These are phyloP conservation scores for Caenorhabditis becei DNA, from an alignment of 2,888 invertebrate genomes.

Conservation along the genomic window DNA sequence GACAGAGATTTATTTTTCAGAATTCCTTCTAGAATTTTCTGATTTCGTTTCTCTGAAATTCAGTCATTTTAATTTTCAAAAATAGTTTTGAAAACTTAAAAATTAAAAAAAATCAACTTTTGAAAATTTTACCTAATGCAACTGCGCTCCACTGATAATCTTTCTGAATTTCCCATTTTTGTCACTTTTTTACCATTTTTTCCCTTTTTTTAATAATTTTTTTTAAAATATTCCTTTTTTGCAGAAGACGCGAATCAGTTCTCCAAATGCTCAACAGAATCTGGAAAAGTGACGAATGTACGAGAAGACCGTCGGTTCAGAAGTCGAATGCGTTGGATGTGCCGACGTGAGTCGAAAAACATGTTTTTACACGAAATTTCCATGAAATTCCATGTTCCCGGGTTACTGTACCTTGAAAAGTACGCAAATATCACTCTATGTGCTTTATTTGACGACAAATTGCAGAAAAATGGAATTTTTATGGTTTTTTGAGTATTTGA, in stretches of 20 bases:
- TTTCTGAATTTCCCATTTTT: too few relatives aligned
- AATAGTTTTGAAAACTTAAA: too few relatives aligned
- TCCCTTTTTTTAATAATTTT: too few relatives aligned
- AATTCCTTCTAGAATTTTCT: too few relatives aligned
- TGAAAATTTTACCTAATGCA: too few relatives aligned
- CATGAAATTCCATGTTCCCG: background rate
- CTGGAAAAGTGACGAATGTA: conserved; percentile 72
- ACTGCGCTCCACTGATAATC: too few relatives aligned
- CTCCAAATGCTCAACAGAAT: conserved; percentile 69
- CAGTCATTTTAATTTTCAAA: too few relatives aligned
- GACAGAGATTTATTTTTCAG: too few relatives aligned
- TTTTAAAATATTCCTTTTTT: conserved; percentile 21
- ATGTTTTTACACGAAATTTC: background rate
- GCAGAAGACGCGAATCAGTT: conserved; percentile 68
- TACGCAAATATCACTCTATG: background rate
- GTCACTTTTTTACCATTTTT: too few relatives aligned
- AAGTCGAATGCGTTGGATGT: conserved; percentile 69
- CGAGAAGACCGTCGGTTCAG: conserved; percentile 62
- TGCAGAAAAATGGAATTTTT: background rate
- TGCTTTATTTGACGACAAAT: background rate
- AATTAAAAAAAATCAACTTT: too few relatives aligned
- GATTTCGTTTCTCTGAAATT: too few relatives aligned
- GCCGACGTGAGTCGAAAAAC: conserved; percentile 61
- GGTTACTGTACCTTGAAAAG: conserved; percentile 8
- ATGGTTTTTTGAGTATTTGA: too few relatives aligned